Base-by-base conservation (phyloP, 2,113 vertebrate genomes). In the Empidonax alnorum region DNA sequence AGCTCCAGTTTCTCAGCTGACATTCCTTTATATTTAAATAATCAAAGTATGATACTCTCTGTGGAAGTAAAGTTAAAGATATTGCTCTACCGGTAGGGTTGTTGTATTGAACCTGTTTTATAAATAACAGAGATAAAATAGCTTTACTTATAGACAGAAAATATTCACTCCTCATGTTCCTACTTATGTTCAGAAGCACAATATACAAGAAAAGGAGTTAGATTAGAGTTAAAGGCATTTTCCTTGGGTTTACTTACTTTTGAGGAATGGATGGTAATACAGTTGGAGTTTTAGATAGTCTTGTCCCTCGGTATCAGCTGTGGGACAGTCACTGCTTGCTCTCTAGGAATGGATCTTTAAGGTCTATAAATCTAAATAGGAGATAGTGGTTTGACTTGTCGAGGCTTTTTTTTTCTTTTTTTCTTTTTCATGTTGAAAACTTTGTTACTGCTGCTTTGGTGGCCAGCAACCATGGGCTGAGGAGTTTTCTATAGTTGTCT, bases 321-420 rank as follows among this genome's bases (percentile, higher is more conserved):
- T 30, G 15, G 10, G 3, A 4, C 9, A 63, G 31, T 55, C 67
- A 5, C 4, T 75, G 7, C 8, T 75, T 58, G 4, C 10, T 76
- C 83, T 59, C 25, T 42, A 78, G 2, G 22, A 35, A 37, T 12
- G 17, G 75, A 56, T 24, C 3, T 79, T 79, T 37, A 79, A 62
- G 22, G 10, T 56, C 10, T 47, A 14, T 25, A 76, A 50, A 23
- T 46, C 10, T 23, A 69, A 68, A 37, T 8, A 44, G 9, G 4
- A 71, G 5, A 53, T 1, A 0, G 33, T 23, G 2, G 19, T 50
- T 30, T 76, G 12, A 44, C 4, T 46, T 4, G 1, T 28, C 2
- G 6, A 41, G 12, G 5, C 2, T 39, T 41, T 10, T 50, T 58
- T 50, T 28, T 10, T 10, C 1, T 14, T 47, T 53, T 20, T 17